Conservation (phyloP, 1,140 invertebrate genomes). For the Nasonia longicornis region DNA sequence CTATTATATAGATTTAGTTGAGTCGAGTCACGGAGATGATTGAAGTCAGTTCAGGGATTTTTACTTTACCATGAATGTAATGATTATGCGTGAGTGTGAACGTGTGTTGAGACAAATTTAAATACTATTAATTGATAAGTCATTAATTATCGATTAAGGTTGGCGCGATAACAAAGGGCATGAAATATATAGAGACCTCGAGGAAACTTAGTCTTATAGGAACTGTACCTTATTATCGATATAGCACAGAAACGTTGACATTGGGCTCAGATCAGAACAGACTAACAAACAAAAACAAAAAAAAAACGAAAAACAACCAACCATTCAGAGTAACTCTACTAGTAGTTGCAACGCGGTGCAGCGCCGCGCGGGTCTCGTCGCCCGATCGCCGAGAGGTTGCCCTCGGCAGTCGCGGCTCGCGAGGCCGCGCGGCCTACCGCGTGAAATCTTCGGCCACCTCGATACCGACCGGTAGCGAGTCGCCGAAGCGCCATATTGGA, state of each 20-base stretch:
- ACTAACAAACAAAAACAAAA: background rate
- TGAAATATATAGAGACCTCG: conserved; percentile 27
- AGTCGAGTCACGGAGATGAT: conserved; percentile 48
- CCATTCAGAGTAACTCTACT: background rate
- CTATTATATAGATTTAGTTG: conserved; percentile 33
- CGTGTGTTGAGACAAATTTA: conserved; percentile 58
- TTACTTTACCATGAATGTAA: conserved; percentile 66
- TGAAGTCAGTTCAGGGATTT: conserved; percentile 63
- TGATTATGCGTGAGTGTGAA: conserved; percentile 61
- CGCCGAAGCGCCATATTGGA: conserved; percentile 24
- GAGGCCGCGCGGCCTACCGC: background rate
- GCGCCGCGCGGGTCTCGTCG: background rate
- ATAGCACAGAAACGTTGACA: background rate
- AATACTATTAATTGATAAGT: conserved; percentile 66
- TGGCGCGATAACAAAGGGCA: conserved; percentile 45
- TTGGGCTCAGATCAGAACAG: background rate
- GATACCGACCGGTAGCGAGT: conserved; percentile 10
- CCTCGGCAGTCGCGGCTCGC: background rate
- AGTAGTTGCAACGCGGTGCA: background rate
- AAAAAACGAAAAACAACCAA: background rate
- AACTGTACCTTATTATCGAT: conserved; percentile 41
- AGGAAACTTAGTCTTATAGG: conserved; percentile 36
- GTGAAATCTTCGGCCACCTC: background rate
- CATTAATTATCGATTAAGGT: conserved; percentile 59
- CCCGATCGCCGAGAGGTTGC: background rate